Percentiles rank a stretch among this genome's conserved stretches.
Evolutionary conservation across 2,888 invertebrate species (phyloP).

Genomic region (Euplexia lucipara): DNA sequence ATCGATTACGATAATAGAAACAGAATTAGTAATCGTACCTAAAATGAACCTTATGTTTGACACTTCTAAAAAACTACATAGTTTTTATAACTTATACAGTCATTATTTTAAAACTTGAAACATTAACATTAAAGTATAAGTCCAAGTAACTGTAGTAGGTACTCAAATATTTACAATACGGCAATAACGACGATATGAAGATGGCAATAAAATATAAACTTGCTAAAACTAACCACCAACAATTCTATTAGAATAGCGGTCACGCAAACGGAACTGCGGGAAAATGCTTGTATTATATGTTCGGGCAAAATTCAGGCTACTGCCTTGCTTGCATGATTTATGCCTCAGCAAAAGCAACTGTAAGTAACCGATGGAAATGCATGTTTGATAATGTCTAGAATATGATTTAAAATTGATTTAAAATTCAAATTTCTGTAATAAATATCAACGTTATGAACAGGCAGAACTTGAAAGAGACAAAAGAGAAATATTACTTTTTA

Average conservation of each 20-base stretch:
- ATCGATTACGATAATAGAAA: too few relatives aligned
- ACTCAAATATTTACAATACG: conserved; percentile 20
- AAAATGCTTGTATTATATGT: conserved; percentile 58
- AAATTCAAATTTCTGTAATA: conserved; percentile 37
- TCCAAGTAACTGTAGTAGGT: conserved; percentile 21
- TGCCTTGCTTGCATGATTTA: conserved; percentile 55
- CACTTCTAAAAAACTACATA: neutral
- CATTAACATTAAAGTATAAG: conserved; percentile 23
- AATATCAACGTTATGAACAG: conserved; percentile 19
- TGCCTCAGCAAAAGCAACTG: conserved; percentile 27
- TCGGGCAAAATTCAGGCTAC: conserved; percentile 54
- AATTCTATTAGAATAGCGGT: conserved; percentile 51
- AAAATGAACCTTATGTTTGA: neutral
- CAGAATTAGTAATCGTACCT: too few relatives aligned
- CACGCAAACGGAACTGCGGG: conserved; percentile 65
- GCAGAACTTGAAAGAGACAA: neutral
- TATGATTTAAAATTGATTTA: conserved; percentile 42
- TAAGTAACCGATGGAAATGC: conserved; percentile 49
- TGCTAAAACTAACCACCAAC: conserved; percentile 43
- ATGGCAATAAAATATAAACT: conserved; percentile 50
- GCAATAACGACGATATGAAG: conserved; percentile 38
- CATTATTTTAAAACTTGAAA: conserved; percentile 21
- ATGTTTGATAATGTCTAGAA: conserved; percentile 26
- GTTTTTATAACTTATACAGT: neutral
- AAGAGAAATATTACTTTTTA: neutral